Evolutionary conservation across 2,797 vertebrate genomes (phyloP), one percentile per base, ranked within the genome.

Genomic region (Tenualosa ilisha): DNA sequence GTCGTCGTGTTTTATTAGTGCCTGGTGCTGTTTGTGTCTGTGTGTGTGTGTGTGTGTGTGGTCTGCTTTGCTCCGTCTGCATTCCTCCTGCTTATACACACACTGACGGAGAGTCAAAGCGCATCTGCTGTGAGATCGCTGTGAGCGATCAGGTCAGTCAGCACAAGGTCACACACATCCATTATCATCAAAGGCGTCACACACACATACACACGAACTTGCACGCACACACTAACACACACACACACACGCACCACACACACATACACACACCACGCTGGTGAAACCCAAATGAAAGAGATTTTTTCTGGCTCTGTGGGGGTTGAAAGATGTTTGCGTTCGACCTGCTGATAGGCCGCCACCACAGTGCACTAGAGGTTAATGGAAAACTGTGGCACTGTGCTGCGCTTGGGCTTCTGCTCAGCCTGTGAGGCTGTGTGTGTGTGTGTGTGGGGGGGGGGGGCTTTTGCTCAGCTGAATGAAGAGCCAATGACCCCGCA

Each of bases 91-190:
- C 54, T 56, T 56, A 22, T 8, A 56, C 54, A 56, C 54, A 56
- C 20, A 17, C 54, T 3, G 54, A 56, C 54, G 3, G 17, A 5
- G 54, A 56, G 54, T 56, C 54, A 56, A 91, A 12, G 22, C 24
- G 43, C 56, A 15, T 61, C 79, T 85, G 83, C 89, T 88, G 85
- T 83, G 85, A 85, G 84, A 65, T 72, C 84, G 88, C 88, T 83
- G 22, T 40, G 90, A 93, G 91, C 91, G 91, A 94, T 92, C 91
- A 92, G 90, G 85, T 86, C 87, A 85, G 86, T 83, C 83, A 89
- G 91, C 85, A 86, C 89, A 92, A 94, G 89, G 91, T 92, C 93
- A 93, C 86, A 79, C 83, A 89, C 90, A 91, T 93, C 89, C 90
- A 89, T 91, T 88, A 87, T n/a, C 61, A 46, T 84, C 49, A 49